Evolutionary conservation across 2,888 invertebrate species (phyloP).

Genomic region (Dolichopus griseipennis): DNA sequence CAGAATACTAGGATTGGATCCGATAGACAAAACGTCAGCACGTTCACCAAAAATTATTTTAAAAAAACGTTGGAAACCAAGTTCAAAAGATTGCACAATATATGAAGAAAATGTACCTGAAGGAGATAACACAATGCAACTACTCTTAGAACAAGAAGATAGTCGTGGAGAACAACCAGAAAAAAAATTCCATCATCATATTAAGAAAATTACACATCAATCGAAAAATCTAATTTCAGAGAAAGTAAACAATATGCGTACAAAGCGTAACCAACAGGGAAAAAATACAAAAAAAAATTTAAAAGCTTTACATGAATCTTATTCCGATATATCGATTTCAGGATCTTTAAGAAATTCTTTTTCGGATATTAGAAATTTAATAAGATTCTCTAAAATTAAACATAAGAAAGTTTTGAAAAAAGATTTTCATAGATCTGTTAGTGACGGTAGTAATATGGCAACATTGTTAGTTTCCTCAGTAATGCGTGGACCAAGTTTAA

Average conservation of each 20-base stretch:
- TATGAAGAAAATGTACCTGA: constrained; percentile 32
- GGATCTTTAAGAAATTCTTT: constrained; percentile 39
- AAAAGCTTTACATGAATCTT: constrained; percentile 46
- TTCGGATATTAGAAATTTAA: constrained; percentile 41
- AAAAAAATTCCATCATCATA: constrained; percentile 47
- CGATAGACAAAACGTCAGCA: constrained; percentile 26
- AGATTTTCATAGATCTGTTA: constrained; percentile 31
- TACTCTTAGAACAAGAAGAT: constrained; percentile 51
- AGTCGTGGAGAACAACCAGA: constrained; percentile 47
- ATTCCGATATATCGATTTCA: constrained; percentile 44
- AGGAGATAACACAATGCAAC: constrained; percentile 39
- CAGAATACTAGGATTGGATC: constrained; percentile 27
- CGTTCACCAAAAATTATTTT: constrained; percentile 23
- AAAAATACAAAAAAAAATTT: constrained; percentile 39
- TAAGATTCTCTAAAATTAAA: constrained; percentile 38
- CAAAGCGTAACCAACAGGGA: constrained; percentile 36
- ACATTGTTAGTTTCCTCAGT: constrained; percentile 58
- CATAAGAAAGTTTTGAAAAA: constrained; percentile 27
- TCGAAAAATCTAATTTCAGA: constrained; percentile 54
- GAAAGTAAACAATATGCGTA: constrained; percentile 52
- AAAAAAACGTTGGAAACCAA: constrained; percentile 25
- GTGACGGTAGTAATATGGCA: constrained; percentile 54
- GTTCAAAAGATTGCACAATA: constrained; percentile 21
- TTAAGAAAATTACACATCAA: constrained; percentile 56
- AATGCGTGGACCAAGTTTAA: constrained; percentile 49